Evolutionary conservation across 2,797 vertebrate species (phyloP).

Genomic region (Masticophis lateralis): DNA sequence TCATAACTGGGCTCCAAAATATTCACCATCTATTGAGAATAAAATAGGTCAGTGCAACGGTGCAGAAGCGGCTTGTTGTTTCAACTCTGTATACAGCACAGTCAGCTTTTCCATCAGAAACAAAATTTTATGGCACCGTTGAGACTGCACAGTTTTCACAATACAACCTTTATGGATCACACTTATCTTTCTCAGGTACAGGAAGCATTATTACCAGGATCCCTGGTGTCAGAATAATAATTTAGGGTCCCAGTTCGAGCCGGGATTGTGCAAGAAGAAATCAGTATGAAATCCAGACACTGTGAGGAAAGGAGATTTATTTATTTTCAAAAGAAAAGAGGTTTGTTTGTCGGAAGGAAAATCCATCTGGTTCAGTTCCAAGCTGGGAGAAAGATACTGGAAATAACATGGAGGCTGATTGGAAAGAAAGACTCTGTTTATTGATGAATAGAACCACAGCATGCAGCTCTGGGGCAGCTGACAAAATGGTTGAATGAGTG

Average conservation of each 20-base stretch:
- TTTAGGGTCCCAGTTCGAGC: background rate
- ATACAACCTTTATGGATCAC: background rate
- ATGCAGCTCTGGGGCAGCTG: too few species aligned
- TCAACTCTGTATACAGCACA: background rate
- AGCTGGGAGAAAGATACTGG: too few species aligned
- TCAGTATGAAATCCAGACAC: background rate
- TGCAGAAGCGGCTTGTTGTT: background rate
- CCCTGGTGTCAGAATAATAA: background rate
- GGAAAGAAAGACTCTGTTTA: too few species aligned
- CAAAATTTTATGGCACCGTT: background rate
- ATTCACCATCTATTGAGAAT: background rate
- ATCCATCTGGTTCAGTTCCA: too few species aligned
- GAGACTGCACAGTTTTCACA: background rate
- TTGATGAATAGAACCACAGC: too few species aligned
- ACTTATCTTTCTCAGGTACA: background rate
- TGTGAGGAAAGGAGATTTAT: background rate
- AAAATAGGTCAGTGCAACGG: background rate
- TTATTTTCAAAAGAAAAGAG: background rate
- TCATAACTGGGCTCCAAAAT: background rate
- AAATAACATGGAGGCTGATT: too few species aligned
- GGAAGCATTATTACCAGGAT: background rate
- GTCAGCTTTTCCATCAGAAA: background rate
- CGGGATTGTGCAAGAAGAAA: background rate
- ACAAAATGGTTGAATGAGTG: too few species aligned
- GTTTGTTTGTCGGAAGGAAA: background rate